These are phyloP conservation scores for Pheosia tremula DNA, from an alignment of 2,888 invertebrate species.

Conservation along the genomic window DNA sequence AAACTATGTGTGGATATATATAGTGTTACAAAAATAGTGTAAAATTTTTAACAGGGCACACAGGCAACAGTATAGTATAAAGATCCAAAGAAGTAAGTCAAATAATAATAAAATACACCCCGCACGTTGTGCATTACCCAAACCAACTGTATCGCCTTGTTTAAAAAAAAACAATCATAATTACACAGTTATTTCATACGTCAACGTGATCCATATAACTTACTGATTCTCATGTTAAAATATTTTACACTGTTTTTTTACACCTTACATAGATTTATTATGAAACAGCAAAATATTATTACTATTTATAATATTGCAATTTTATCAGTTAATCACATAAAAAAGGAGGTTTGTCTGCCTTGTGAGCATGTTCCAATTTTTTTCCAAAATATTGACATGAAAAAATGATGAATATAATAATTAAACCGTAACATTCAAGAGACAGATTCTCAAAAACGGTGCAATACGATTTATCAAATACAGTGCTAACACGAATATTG, in stretches of 20 bases:
- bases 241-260: too few species aligned
- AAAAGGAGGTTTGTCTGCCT: conserved; percentile 26
- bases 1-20: conserved; percentile 63
- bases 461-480: conserved; percentile 66
- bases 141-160: too few species aligned
- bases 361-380: conserved; percentile 27
- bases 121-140: too few species aligned
- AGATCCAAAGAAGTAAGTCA: too few species aligned
- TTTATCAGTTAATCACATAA: conserved; percentile 37
- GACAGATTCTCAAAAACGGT: conserved; percentile 64
- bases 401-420: conserved; percentile 14
- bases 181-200: too few species aligned
- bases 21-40: too few species aligned
- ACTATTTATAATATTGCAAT: conserved; percentile 35
- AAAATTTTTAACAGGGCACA: too few species aligned
- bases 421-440: conserved; percentile 54
- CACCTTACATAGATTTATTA: conserved; percentile 30
- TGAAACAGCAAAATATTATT: conserved; percentile 59
- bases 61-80: too few species aligned
- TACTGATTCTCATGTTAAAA: too few species aligned
- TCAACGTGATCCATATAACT: too few species aligned
- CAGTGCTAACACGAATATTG: conserved; percentile 72
- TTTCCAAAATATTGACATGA: conserved; percentile 43
- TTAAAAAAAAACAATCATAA: too few species aligned
- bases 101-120: too few species aligned